Base-by-base conservation (phyloP, 2,113 vertebrate genomes). In the Tragelaphus strepsiceros region DNA sequence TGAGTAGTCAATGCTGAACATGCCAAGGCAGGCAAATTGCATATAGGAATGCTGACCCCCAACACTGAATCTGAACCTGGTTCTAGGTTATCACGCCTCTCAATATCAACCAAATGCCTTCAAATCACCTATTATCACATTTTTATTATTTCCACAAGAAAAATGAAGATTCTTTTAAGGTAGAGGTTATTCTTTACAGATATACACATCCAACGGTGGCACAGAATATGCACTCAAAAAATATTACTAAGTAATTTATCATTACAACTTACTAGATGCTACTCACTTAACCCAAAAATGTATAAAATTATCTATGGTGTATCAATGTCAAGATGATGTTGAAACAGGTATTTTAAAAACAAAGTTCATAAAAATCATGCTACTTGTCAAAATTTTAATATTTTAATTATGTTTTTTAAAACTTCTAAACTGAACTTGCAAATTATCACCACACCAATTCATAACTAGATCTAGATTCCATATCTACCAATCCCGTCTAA, bases 351-450 rank as follows among this genome's bases (percentile, higher is more conserved):
- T 61, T 39, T 39, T 77, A 53, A 78, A 93, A 93, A 87, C 15
- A 9, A 78, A 58, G 30, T 74, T 58, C 10, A 19, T 61, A 39
- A 64, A 80, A 56, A 82, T 54, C 3, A 61, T 15, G 43, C 28
- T 78, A 80, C 7, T 10, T 13, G 49, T 24, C 12, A 15, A 91
- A 11, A 39, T 35, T n/a, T 49, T 30, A 77, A 61, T 58, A 1
- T 15, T 81, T 62, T 77, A 99, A 99, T 99, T 99, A 99, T 46
- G n/a, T 46, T 49, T 22, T 88, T 81, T n/a, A 74, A 24, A 71
- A 51, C 59, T 22, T 30, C 11, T 53, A 77, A 59, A 83, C 4
- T 43, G 24, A 59, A 74, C 2, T 53, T 24, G 6, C 14, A 80
- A 56, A 7, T 54, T 10, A 90, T 35, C 15, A 51, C 8, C 13